These are phyloP conservation scores for Nannoperca australis DNA, from an alignment of 2,797 vertebrate species.

Conservation along the genomic window DNA sequence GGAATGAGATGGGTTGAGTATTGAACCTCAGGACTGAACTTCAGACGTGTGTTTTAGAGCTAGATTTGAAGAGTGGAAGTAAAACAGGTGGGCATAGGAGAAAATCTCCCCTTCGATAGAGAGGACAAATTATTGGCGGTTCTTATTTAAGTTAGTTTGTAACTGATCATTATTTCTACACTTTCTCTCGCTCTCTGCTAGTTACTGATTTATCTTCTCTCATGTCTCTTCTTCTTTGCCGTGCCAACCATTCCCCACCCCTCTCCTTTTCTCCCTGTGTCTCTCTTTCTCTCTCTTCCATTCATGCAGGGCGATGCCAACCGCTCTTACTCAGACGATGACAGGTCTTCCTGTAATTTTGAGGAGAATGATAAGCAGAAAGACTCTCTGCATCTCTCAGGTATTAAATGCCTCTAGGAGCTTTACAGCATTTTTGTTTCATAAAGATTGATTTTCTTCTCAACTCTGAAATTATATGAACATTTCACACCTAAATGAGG, in stretches of 20 bases:
- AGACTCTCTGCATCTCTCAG: constrained; percentile 89
- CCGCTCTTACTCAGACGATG: constrained; percentile 95
- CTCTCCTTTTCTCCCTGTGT: neutral
- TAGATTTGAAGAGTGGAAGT: neutral
- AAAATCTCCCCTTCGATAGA: neutral
- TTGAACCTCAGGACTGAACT: neutral
- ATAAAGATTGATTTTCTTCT: constrained; percentile 24
- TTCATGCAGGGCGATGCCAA: constrained; percentile 93
- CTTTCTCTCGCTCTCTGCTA: constrained; percentile 3
- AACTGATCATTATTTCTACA: constrained; percentile 27
- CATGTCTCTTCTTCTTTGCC: neutral
- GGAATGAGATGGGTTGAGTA: neutral
- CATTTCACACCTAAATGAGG: neutral
- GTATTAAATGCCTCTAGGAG: constrained; percentile 74
- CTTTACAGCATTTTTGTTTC: constrained; percentile 9
- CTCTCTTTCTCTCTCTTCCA: constrained; percentile 2
- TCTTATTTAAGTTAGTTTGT: constrained; percentile 26
- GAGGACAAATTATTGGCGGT: neutral
- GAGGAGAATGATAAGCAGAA: constrained; percentile 93
- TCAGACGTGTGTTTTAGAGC: neutral
- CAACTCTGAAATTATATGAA: neutral
- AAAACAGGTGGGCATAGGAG: neutral
- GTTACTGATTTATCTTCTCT: neutral
- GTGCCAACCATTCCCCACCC: rapidly evolving
- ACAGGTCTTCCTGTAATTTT: constrained; percentile 93